Percentiles rank a stretch among this genome's conserved stretches.
phyloP scores from a whole-genome alignment of 1,140 invertebrate species.

The Pseudomyrmex gracilis region DNA sequence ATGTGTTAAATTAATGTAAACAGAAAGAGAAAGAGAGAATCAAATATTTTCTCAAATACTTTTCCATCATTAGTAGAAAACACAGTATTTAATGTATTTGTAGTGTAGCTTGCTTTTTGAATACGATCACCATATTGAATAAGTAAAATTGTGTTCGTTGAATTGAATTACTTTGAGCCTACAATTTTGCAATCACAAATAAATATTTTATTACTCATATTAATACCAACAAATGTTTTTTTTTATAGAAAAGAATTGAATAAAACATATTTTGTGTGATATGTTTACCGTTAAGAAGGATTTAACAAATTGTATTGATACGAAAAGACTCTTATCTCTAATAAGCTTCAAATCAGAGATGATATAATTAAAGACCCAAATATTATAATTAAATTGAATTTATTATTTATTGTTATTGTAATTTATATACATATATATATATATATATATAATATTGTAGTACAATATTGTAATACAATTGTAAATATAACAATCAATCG shows the following conservation, averaged over 20 bases:
- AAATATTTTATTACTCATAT: background rate
- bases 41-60: background rate
- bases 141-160: background rate
- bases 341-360: conserved; percentile 8
- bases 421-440: too few species aligned
- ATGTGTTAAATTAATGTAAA: background rate
- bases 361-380: background rate
- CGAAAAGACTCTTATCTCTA: background rate
- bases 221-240: background rate
- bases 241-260: background rate
- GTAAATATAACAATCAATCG: conserved; percentile 41
- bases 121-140: background rate
- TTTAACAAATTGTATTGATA: background rate
- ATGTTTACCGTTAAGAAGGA: too few species aligned
- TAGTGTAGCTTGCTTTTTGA: too few species aligned
- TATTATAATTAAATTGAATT: conserved; percentile 31
- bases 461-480: background rate
- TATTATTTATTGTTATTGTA: conserved; percentile 16
- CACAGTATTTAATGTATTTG: too few species aligned
- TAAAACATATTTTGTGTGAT: background rate
- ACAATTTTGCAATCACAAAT: conserved; percentile 1
- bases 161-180: background rate
- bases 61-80: background rate
- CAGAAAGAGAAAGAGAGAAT: background rate
- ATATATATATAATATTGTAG: too few species aligned